Conservation (phyloP, 2,113 vertebrate species). For the Aleadryas rufinucha region DNA sequence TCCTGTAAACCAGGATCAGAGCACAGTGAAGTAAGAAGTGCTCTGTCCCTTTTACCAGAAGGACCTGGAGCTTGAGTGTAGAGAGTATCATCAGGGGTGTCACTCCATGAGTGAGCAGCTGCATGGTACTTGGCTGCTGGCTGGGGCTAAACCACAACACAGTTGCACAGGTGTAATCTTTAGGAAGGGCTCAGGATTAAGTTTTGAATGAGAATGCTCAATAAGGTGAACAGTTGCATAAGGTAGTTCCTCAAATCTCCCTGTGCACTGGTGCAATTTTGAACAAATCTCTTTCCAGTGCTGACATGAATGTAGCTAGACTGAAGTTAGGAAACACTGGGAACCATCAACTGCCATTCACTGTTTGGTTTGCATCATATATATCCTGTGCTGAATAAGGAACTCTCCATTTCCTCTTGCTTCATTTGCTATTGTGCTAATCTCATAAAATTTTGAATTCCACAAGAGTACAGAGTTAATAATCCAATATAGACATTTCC, state of each 20-base stretch:
- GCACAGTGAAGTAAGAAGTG: background rate
- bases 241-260: background rate
- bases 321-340: background rate
- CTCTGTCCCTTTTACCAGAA: background rate
- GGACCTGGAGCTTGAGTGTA: background rate
- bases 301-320: background rate
- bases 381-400: background rate
- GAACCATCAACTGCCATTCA: background rate
- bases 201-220: background rate
- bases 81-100: background rate
- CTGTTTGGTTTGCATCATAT: background rate
- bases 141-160: background rate
- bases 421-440: background rate
- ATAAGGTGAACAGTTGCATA: accelerated
- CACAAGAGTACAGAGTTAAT: background rate
- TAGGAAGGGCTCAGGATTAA: background rate
- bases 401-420: background rate
- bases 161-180: background rate
- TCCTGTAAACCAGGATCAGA: background rate
- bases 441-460: background rate
- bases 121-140: accelerated
- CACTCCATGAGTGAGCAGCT: background rate
- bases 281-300: background rate
- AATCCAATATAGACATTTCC: background rate
- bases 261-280: background rate